phyloP scores from a whole-genome alignment of 2,113 vertebrate species.

The Bufo bufo region DNA sequence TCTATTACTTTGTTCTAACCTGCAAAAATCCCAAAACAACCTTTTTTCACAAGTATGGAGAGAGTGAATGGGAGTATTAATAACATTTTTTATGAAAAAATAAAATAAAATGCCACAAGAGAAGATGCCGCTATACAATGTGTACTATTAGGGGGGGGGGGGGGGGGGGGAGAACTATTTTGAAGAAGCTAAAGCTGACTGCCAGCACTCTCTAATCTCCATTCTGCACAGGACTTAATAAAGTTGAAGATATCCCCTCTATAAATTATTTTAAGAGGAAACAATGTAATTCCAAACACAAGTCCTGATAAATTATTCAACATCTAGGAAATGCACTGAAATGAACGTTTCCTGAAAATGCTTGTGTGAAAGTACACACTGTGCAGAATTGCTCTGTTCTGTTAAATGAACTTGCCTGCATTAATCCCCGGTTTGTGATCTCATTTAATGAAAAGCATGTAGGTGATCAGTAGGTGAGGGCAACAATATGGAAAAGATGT shows the following conservation, averaged over 20 bases:
- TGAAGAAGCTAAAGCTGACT: background rate
- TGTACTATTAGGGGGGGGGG: background rate
- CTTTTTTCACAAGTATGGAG: conserved; percentile 28
- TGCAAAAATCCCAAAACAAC: conserved; percentile 31
- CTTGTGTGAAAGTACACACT: conserved; percentile 21
- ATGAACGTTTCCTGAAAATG: conserved; percentile 36
- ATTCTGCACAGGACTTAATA: conserved; percentile 7
- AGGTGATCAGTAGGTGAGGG: conserved; percentile 1
- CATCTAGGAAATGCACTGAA: conserved; percentile 31
- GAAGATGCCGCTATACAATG: background rate
- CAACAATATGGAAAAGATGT: background rate
- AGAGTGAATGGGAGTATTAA: background rate
- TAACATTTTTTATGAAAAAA: background rate
- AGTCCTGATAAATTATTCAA: conserved; percentile 38
- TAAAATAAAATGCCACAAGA: background rate
- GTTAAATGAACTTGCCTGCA: conserved; percentile 23
- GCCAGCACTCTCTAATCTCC: background rate
- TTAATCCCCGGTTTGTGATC: conserved; percentile 17
- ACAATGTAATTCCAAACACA: conserved; percentile 20
- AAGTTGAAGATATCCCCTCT: background rate
- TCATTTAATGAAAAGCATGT: background rate
- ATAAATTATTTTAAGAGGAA: conserved; percentile 20
- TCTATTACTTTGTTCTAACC: background rate
- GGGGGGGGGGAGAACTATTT: background rate
- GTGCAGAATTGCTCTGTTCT: background rate